Conservation (phyloP, 1,140 invertebrate species). For the Sitodiplosis mosellana region DNA sequence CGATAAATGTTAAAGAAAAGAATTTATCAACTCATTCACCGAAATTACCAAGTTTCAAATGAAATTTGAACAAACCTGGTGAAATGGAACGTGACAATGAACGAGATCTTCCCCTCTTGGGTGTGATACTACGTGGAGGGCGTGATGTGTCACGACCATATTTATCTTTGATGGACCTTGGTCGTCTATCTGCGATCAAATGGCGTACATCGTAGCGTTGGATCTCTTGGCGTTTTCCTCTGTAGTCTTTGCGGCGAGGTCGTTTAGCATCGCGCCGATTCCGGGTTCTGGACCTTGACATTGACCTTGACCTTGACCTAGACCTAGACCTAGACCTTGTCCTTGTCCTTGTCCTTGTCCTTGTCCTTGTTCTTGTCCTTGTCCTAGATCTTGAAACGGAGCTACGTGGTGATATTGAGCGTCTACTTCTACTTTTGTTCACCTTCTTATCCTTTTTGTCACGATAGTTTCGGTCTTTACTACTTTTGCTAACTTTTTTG, state of each 20-base stretch:
- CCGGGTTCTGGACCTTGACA: conserved; percentile 3
- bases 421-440: conserved; percentile 10
- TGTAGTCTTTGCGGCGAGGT: conserved; percentile 20
- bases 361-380: background rate
- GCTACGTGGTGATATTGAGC: conserved; percentile 4
- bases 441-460: conserved; percentile 32
- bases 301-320: background rate
- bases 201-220: conserved; percentile 65
- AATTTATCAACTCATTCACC: no score
- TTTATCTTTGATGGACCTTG: conserved; percentile 46
- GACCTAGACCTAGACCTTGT: conserved; percentile 2
- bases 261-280: conserved; percentile 23
- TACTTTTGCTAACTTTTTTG: conserved; percentile 62
- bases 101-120: conserved; percentile 13
- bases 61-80: no score
- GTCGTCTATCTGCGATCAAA: conserved; percentile 48
- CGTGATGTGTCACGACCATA: conserved; percentile 53
- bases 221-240: conserved; percentile 54
- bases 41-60: no score
- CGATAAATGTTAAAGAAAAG: no score
- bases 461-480: conserved; percentile 65
- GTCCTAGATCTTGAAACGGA: background rate
- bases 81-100: conserved; percentile 2
- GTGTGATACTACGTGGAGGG: conserved; percentile 14
- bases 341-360: conserved; percentile 3